A percentile compares a stretch with the other conserved stretches of the same genome.
These are phyloP conservation scores for Arizona elegans DNA, from an alignment of 2,113 vertebrate genomes.

Conservation along the genomic window DNA sequence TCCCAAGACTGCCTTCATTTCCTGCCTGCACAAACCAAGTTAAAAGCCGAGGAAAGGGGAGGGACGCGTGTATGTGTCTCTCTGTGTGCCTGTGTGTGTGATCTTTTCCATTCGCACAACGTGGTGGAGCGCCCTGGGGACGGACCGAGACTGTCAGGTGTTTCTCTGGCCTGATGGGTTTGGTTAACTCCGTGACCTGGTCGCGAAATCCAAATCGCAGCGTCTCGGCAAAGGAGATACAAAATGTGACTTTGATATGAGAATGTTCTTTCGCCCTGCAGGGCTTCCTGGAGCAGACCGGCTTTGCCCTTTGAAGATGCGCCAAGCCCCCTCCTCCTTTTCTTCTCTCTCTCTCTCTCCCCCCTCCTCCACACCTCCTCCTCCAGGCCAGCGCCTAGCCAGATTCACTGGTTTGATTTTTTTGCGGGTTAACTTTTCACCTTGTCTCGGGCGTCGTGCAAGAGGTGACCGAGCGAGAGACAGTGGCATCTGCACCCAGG, in stretches of 20 bases:
- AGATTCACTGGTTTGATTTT: not conserved
- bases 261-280: not conserved
- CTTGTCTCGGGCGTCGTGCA: not conserved
- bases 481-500: not conserved
- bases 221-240: not conserved
- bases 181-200: not conserved
- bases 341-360: not conserved
- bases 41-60: not conserved
- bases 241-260: not conserved
- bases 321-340: not conserved
- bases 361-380: fast-evolving
- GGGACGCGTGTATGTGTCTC: not conserved
- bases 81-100: not conserved
- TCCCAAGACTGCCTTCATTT: not conserved
- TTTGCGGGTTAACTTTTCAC: not conserved
- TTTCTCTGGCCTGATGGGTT: not conserved
- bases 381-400: not conserved
- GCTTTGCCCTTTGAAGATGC: not conserved
- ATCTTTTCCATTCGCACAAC: not conserved
- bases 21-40: not conserved
- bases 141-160: not conserved
- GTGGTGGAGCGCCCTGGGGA: not conserved
- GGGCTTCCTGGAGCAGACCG: not conserved
- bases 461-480: not conserved
- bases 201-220: not conserved